Evolutionary conservation across 2,113 vertebrate species (phyloP), one percentile per base, ranked within the genome.

Genomic region (Pycnonotus jocosus): DNA sequence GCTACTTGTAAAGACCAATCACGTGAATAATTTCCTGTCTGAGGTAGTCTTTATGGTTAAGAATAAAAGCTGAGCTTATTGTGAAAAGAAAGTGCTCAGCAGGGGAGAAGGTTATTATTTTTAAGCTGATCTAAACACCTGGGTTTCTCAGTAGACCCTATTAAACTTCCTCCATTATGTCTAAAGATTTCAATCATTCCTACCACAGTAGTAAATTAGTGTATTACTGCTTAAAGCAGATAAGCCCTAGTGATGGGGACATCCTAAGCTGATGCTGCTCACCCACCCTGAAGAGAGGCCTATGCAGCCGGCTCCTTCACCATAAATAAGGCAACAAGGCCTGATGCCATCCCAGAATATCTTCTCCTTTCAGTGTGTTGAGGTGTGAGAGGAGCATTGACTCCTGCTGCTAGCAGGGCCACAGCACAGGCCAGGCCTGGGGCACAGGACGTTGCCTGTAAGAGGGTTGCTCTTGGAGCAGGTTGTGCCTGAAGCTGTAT

Each of bases 11-110:
- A 99, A 99, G 98, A 97, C 98, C 98, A 98, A 98, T 98, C 98
- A 98, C 98, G 98, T 98, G 98, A 98, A 98, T 98, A 98, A 99
- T 99, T 99, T 99, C 98, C 98, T 99, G 98, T 98, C 97, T 97
- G 97, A 97, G 98, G 97, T 98, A 97, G 98, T 96, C 94, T 98
- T 98, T 98, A 98, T 97, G 92, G 97, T 94, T 97, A 97, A 97
- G 98, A 98, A 98, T 98, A 98, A 98, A 99, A 98, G 98, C 97
- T 93, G 80, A 95, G 97, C 94, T 98, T 97, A 98, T 98, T 98
- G 97, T 98, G 98, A 98, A 98, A 98, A 97, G 98, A 98, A 98
- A 97, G 96, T 95, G 97, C 98, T 96, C 98, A 95, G 98, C 97
- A 95, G 98, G 98, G 97, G 96, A 96, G 97, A 98, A 97, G 96